phyloP scores from a whole-genome alignment of 2,888 invertebrate species.

The Polyploca ridens region DNA sequence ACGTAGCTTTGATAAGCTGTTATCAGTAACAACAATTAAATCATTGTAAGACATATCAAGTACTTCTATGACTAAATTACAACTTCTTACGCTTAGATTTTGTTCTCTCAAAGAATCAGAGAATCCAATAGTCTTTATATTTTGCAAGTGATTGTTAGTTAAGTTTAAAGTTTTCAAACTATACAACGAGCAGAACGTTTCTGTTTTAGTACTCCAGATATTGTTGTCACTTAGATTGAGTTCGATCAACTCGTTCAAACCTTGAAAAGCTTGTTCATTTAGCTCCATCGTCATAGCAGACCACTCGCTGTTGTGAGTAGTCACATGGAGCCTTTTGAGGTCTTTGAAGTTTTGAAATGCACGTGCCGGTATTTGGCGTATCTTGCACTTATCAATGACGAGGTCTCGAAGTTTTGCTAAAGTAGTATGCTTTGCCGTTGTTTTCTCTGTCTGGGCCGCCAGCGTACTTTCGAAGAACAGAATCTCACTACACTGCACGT shows the following conservation, averaged over 20 bases:
- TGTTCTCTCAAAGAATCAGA: conserved; percentile 87
- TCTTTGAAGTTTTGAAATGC: conserved; percentile 88
- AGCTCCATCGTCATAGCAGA: conserved; percentile 91
- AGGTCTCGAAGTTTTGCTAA: conserved; percentile 88
- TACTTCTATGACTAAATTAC: conserved; percentile 87
- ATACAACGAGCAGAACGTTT: conserved; percentile 89
- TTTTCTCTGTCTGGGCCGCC: conserved; percentile 76
- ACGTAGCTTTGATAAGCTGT: conserved; percentile 88
- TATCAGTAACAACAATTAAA: conserved; percentile 88
- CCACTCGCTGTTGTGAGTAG: conserved; percentile 92
- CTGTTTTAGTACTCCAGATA: conserved; percentile 89
- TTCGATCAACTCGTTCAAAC: conserved; percentile 87
- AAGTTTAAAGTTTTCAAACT: conserved; percentile 89
- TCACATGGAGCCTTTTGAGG: conserved; percentile 87
- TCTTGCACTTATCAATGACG: conserved; percentile 90
- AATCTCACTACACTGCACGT: conserved; percentile 90
- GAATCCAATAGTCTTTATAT: conserved; percentile 89
- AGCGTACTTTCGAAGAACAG: conserved; percentile 89
- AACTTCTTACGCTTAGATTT: conserved; percentile 85
- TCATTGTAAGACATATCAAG: conserved; percentile 91
- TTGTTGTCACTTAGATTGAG: conserved; percentile 90
- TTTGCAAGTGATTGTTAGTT: conserved; percentile 91
- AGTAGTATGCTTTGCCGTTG: conserved; percentile 80
- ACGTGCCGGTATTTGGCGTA: conserved; percentile 88
- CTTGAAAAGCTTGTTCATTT: conserved; percentile 87